Base-by-base conservation (phyloP, 2,797 vertebrate genomes). In the Chelmon rostratus region DNA sequence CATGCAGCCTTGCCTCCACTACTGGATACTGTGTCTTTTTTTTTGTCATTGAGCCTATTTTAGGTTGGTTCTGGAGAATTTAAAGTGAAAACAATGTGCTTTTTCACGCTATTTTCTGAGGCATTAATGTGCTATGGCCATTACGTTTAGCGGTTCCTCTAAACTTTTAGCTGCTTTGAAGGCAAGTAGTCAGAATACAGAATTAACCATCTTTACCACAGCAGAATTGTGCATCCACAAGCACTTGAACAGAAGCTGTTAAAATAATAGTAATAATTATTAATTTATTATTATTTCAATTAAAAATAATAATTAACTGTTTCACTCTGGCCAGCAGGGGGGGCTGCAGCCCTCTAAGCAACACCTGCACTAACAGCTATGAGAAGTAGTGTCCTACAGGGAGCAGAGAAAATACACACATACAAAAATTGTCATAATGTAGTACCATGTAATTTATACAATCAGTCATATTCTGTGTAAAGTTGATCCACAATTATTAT, bases 361-460 rank as follows among this genome's bases (percentile, higher is more conserved):
- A 25, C 53, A n/a, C n/a, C 11, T 49, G 31, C 8, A 33, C 38
- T 28, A 54, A 11, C 37, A 19, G 31, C 46, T 23, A 70, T 2
- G 33, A 64, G 13, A 67, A 73, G 0, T 25, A 70, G 25, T 77
- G 52, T n/a, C 56, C 7, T 15, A 47, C 31, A 53, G 6, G 35
- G n/a, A 68, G 57, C 7, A 18, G 16, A 71, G 33, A 65, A 73
- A 49, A 86, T 37, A 49, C 2, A 15, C 0, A 37, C 16, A 66
- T 56, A 54, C 23, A 74, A 76, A 83, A 47, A 66, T 5, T 47
- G 42, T 57, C 23, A 73, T 18, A 10, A 42, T 68, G n/a, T 11
- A 66, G 73, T 77, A 85, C 40, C 68, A 75, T 15, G 53, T 66
- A 0, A 79, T 44, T 68, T 74, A 73, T 52, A 70, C 53, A 79